Percentiles rank a stretch among this genome's conserved stretches.
phyloP scores from a whole-genome alignment of 2,888 invertebrate species.

The Chydorus sphaericus region DNA sequence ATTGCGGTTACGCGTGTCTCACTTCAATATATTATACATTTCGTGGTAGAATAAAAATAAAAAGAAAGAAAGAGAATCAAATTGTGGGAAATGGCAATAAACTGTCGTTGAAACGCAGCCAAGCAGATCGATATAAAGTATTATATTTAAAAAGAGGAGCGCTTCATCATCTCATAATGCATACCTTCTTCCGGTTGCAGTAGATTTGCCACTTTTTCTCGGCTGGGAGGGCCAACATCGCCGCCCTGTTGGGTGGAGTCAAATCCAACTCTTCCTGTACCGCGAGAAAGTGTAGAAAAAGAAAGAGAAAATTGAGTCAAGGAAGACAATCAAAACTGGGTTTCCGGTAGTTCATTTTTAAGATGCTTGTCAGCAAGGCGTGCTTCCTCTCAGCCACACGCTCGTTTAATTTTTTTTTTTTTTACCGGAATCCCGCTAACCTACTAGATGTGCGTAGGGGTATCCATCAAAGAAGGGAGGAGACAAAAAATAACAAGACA shows the following conservation, averaged over 20 bases:
- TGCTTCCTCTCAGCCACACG: too few species aligned
- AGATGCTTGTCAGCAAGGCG: too few species aligned
- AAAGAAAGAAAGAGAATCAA: not conserved
- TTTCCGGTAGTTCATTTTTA: too few species aligned
- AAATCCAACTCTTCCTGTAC: constrained; percentile 76
- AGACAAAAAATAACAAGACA: not conserved
- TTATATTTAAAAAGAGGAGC: not conserved
- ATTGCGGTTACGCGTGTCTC: too few species aligned
- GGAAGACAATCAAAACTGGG: too few species aligned
- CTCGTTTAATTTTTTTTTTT: too few species aligned
- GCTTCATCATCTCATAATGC: not conserved
- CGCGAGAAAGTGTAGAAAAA: not conserved
- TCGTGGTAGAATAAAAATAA: too few species aligned
- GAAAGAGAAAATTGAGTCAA: not conserved
- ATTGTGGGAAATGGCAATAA: not conserved
- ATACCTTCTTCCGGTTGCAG: constrained; percentile 56
- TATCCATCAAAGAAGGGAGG: not conserved
- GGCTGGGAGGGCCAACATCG: constrained; percentile 80
- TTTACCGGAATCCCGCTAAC: too few species aligned
- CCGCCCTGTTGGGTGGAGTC: constrained; percentile 83
- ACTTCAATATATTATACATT: too few species aligned
- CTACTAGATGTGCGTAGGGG: too few species aligned
- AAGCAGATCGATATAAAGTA: not conserved
- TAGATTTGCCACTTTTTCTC: constrained; percentile 98
- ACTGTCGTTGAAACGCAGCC: not conserved